Evolutionary conservation across 64 coral and sea anemone species (phyloP).

Genomic region (Dendrophyllia cribrosa): DNA sequence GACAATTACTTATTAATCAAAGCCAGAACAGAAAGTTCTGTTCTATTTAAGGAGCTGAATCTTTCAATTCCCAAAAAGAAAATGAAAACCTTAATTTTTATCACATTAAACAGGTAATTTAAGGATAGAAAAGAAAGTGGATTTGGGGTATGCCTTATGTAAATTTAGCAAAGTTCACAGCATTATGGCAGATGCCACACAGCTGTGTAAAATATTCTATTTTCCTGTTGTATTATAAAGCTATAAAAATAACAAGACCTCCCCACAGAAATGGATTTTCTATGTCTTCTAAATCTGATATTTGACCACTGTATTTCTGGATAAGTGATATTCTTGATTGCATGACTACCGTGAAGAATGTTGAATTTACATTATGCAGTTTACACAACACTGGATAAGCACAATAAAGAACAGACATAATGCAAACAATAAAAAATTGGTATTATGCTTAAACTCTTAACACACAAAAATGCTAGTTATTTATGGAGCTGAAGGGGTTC

Average conservation of each 20-base stretch:
- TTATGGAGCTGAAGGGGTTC: background rate
- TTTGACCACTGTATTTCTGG: background rate
- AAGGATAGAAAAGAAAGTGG: background rate
- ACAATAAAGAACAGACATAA: constrained; percentile 11
- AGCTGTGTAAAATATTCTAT: background rate
- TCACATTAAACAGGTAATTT: constrained; percentile 11
- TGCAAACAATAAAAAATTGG: constrained; percentile 15
- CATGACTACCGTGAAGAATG: constrained; percentile 11
- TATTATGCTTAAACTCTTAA: background rate
- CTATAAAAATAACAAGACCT: background rate
- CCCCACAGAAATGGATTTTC: background rate
- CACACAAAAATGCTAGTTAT: background rate
- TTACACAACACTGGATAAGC: constrained; percentile 23
- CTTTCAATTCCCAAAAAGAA: background rate
- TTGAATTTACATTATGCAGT: background rate
- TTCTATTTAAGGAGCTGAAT: background rate
- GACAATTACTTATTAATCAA: constrained; percentile 22
- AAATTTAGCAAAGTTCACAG: background rate
- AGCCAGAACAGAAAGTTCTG: background rate
- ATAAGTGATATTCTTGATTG: background rate
- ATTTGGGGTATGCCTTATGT: background rate
- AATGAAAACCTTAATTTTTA: background rate
- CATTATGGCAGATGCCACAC: background rate
- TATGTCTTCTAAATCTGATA: background rate
- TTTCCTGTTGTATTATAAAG: background rate